phyloP scores from a whole-genome alignment of 2,797 vertebrate species.

The Gambusia yucatana region DNA sequence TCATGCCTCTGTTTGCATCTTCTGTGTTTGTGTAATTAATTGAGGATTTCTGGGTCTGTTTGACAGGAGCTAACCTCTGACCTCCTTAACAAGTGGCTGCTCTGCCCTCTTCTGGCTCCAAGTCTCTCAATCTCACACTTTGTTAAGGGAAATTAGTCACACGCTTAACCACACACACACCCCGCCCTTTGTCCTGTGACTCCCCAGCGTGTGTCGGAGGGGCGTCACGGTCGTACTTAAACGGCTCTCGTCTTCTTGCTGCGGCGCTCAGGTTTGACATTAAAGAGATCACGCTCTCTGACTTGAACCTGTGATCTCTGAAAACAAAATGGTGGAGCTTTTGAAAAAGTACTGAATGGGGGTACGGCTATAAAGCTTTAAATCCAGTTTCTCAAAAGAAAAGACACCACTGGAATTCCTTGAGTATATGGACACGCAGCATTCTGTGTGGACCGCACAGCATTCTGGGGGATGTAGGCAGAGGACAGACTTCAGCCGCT shows the following conservation, averaged over 20 bases:
- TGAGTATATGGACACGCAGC: not conserved
- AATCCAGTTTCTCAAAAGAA: not conserved
- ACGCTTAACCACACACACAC: constrained; percentile 72
- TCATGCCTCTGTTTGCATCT: constrained; percentile 49
- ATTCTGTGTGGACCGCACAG: too few species aligned
- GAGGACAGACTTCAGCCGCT: too few species aligned
- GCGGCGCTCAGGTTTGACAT: constrained; percentile 58
- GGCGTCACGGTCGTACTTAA: constrained; percentile 73
- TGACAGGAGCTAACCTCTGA: constrained; percentile 76
- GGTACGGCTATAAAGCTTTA: not conserved
- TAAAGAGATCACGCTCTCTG: constrained; percentile 42
- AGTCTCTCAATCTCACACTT: constrained; percentile 77
- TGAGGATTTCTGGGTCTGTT: constrained; percentile 79
- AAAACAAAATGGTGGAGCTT: constrained; percentile 27
- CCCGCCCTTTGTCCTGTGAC: constrained; percentile 71
- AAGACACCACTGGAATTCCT: not conserved
- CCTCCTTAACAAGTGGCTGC: constrained; percentile 77
- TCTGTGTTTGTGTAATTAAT: constrained; percentile 80
- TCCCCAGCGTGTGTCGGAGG: constrained; percentile 75
- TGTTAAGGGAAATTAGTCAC: constrained; percentile 81
- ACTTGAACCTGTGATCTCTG: constrained; percentile 51
- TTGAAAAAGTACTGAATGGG: not conserved
- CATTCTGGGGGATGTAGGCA: too few species aligned
- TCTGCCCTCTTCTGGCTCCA: constrained; percentile 63
- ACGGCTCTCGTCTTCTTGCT: constrained; percentile 58